Evolutionary conservation across 2,888 invertebrate species (phyloP).

Genomic region (Aleiodes leptofemur): DNA sequence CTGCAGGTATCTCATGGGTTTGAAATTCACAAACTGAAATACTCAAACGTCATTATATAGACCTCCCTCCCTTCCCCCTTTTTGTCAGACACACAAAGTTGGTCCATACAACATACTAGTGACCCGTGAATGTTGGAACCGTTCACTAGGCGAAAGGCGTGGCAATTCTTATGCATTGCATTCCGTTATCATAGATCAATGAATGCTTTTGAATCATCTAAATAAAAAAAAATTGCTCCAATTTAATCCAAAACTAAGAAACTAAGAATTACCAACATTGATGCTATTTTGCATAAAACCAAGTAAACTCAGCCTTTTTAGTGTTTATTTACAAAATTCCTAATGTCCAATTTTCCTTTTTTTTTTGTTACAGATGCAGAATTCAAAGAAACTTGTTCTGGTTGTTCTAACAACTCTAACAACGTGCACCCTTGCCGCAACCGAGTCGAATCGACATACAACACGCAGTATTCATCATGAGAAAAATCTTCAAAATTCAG

Average conservation of each 20-base stretch:
- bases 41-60: constrained; percentile 36
- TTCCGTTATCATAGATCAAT: constrained; percentile 59
- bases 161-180: constrained; percentile 64
- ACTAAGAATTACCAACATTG: no score
- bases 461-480: constrained; percentile 3
- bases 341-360: constrained; percentile 24
- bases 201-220: constrained; percentile 37
- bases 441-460: constrained; percentile 47
- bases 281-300: no score
- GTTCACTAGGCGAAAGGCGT: constrained; percentile 74
- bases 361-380: constrained; percentile 61
- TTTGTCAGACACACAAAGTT: constrained; percentile 53
- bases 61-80: constrained; percentile 1
- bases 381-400: constrained; percentile 54
- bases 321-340: background rate
- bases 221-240: constrained; percentile 24
- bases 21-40: constrained; percentile 17
- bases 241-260: background rate
- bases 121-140: constrained; percentile 72
- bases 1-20: constrained; percentile 39
- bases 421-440: constrained; percentile 49
- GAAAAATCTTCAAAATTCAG: background rate
- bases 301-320: no score
- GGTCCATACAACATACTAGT: constrained; percentile 66
- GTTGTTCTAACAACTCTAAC: constrained; percentile 54